Conservation (phyloP, 35 echinoderm and acorn worm genomes). For the Anneissia japonica region DNA sequence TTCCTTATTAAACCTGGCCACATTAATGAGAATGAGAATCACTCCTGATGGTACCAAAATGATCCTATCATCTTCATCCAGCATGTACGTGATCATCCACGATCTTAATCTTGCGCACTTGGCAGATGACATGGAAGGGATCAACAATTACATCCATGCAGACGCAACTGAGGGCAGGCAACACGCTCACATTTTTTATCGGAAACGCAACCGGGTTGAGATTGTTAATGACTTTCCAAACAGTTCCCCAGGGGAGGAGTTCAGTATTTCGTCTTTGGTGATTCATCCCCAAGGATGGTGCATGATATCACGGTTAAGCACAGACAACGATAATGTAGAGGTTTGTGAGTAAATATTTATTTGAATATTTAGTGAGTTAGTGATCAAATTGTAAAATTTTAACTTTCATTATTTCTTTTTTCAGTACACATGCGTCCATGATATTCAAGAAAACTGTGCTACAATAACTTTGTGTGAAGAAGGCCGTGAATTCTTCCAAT, state of each 20-base stretch:
- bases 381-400: neutral
- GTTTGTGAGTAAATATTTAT: slow-evolving; percentile 8
- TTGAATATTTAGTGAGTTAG: neutral
- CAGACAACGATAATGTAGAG: slow-evolving; percentile 77
- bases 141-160: neutral
- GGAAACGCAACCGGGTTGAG: slow-evolving; percentile 61
- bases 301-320: slow-evolving; percentile 87
- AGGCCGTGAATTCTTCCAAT: neutral
- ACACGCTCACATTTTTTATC: slow-evolving; percentile 25
- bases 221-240: slow-evolving; percentile 80
- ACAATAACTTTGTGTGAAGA: neutral
- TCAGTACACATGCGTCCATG: slow-evolving; percentile 93
- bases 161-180: neutral
- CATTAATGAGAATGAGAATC: slow-evolving; percentile 64
- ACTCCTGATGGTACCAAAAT: slow-evolving; percentile 72
- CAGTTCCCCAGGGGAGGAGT: neutral
- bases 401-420: neutral
- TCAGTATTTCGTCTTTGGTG: slow-evolving; percentile 83
- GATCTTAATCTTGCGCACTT: slow-evolving; percentile 65
- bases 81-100: slow-evolving; percentile 82
- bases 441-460: slow-evolving; percentile 46
- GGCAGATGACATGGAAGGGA: slow-evolving; percentile 35
- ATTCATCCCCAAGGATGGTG: slow-evolving; percentile 94
- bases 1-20: slow-evolving; percentile 12
- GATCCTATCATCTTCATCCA: slow-evolving; percentile 62